These are phyloP conservation scores for Centruroides vittatus DNA, from an alignment of 1,140 invertebrate genomes.

Conservation along the genomic window DNA sequence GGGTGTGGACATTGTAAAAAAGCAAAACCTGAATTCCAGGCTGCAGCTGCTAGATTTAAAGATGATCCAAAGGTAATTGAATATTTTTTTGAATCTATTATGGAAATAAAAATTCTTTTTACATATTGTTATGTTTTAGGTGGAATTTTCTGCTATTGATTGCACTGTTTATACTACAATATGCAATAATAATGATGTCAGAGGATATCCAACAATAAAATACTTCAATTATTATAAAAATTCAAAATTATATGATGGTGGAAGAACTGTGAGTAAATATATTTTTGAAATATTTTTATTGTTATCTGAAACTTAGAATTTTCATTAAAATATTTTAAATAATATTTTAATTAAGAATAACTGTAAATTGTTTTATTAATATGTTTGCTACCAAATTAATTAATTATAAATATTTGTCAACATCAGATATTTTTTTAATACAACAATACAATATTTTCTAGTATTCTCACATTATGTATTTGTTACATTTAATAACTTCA, in stretches of 20 bases:
- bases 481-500: too few relatives aligned
- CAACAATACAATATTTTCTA: too few relatives aligned
- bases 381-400: too few relatives aligned
- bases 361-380: too few relatives aligned
- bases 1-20: conserved; percentile 86
- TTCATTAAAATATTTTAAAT: too few relatives aligned
- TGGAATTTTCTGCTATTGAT: conserved; percentile 67
- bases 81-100: background rate
- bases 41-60: conserved; percentile 55
- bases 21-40: conserved; percentile 67
- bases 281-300: background rate
- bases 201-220: conserved; percentile 72
- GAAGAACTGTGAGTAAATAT: conserved; percentile 44
- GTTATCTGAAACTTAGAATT: too few relatives aligned
- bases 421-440: too few relatives aligned
- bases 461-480: too few relatives aligned
- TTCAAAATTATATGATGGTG: conserved; percentile 47
- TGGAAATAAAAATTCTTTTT: background rate
- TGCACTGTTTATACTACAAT: conserved; percentile 50
- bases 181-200: conserved; percentile 54
- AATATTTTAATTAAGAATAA: too few relatives aligned
- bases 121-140: conserved; percentile 26
- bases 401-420: too few relatives aligned
- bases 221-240: conserved; percentile 75
- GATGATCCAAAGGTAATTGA: conserved; percentile 32